phyloP scores from a whole-genome alignment of 2,113 vertebrate genomes.

The Clarias gariepinus region DNA sequence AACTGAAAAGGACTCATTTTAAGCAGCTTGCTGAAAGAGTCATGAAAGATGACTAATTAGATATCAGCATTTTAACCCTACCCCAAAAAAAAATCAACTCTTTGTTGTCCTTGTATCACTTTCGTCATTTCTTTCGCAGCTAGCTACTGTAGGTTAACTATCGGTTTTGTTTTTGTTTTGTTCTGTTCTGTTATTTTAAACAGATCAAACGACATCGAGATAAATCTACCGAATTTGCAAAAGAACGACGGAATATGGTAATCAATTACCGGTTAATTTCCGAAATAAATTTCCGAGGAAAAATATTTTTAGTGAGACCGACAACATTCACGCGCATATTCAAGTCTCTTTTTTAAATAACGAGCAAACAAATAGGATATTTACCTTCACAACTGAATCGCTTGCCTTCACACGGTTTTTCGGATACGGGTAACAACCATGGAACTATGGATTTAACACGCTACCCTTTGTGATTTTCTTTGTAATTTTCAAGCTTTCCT shows the following conservation, averaged over 20 bases:
- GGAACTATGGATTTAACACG: neutral
- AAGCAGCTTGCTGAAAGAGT: neutral
- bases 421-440: neutral
- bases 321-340: neutral
- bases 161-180: neutral
- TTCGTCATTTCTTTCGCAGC: neutral
- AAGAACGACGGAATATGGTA: neutral
- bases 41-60: neutral
- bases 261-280: neutral
- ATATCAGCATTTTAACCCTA: neutral
- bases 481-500: neutral
- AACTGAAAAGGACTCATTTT: neutral
- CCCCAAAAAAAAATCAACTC: neutral
- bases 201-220: neutral
- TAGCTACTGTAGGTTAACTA: neutral
- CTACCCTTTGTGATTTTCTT: neutral
- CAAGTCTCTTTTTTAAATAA: neutral
- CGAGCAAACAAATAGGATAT: neutral
- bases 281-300: too few relatives aligned
- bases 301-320: neutral
- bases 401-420: neutral
- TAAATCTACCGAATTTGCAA: neutral
- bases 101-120: neutral
- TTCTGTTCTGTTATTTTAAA: neutral
- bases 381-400: constrained; percentile 33